Evolutionary conservation across 1,140 invertebrate genomes (phyloP).

Genomic region (Eurosta solidaginis): DNA sequence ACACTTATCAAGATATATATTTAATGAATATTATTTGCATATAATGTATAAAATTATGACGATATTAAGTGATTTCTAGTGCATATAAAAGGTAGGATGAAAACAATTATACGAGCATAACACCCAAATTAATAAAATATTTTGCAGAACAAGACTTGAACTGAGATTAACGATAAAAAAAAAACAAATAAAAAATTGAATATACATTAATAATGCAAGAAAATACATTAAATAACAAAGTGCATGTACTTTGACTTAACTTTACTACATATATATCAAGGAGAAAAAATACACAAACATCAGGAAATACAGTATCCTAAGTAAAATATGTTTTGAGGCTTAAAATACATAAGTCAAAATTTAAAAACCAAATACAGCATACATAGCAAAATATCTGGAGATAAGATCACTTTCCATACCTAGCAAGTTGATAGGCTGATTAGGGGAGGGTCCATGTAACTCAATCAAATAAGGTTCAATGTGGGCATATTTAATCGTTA

Average conservation of each 20-base stretch:
- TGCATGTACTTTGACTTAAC: neutral
- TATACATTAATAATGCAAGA: neutral
- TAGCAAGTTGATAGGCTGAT: too few species aligned
- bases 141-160: constrained; percentile 21
- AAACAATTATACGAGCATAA: constrained; percentile 23
- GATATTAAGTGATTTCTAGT: neutral
- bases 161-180: constrained; percentile 16
- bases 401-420: too few species aligned
- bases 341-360: too few species aligned
- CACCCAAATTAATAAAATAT: neutral
- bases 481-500: too few species aligned
- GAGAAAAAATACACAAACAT: too few species aligned
- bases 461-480: too few species aligned
- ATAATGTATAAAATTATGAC: neutral
- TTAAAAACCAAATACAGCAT: too few species aligned
- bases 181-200: neutral
- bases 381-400: too few species aligned
- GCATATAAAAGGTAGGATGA: neutral
- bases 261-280: neutral
- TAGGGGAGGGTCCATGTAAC: too few species aligned
- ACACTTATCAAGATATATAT: constrained; percentile 16
- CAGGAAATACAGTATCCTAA: too few species aligned
- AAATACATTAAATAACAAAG: neutral
- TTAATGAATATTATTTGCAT: neutral
- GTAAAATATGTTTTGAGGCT: too few species aligned